These are phyloP conservation scores for Drosophila sp. DNA, from an alignment of 1,140 invertebrate genomes.

Conservation along the genomic window DNA sequence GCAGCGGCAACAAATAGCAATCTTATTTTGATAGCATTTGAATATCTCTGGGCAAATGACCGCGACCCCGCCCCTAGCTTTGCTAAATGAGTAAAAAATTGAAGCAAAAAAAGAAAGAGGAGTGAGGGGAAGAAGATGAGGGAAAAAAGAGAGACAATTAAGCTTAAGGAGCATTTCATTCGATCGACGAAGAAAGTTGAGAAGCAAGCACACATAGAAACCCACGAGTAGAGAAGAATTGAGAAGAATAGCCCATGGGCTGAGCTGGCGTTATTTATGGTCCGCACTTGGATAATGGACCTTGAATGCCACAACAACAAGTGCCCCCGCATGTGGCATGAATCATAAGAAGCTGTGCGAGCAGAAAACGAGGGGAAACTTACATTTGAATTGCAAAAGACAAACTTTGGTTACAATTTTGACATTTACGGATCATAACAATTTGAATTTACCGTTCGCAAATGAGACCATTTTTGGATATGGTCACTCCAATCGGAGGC, in stretches of 20 bases:
- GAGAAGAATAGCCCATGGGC: constrained; percentile 52
- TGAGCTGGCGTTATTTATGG: constrained; percentile 44
- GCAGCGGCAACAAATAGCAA: constrained; percentile 34
- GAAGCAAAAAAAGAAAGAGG: constrained; percentile 45
- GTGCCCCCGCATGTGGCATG: constrained; percentile 39
- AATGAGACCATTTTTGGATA: constrained; percentile 79
- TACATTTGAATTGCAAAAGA: constrained; percentile 79
- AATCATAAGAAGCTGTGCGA: constrained; percentile 25
- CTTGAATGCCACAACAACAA: constrained; percentile 49
- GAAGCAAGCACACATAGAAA: constrained; percentile 64
- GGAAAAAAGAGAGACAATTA: constrained; percentile 71
- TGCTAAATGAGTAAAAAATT: constrained; percentile 77
- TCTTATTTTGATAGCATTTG: constrained; percentile 78
- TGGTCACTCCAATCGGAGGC: constrained; percentile 16
- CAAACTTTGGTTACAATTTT: constrained; percentile 65
- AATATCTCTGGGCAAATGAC: constrained; percentile 65
- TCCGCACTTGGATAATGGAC: constrained; percentile 50
- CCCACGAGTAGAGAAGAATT: constrained; percentile 22
- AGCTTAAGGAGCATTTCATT: constrained; percentile 82
- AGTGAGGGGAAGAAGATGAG: not conserved
- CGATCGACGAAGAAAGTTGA: constrained; percentile 79
- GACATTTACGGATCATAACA: constrained; percentile 84
- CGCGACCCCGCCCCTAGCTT: constrained; percentile 42
- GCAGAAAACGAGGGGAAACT: not conserved
- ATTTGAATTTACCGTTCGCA: constrained; percentile 80